Conservation (phyloP, 2,888 invertebrate species). For the Oasisia sp. region DNA sequence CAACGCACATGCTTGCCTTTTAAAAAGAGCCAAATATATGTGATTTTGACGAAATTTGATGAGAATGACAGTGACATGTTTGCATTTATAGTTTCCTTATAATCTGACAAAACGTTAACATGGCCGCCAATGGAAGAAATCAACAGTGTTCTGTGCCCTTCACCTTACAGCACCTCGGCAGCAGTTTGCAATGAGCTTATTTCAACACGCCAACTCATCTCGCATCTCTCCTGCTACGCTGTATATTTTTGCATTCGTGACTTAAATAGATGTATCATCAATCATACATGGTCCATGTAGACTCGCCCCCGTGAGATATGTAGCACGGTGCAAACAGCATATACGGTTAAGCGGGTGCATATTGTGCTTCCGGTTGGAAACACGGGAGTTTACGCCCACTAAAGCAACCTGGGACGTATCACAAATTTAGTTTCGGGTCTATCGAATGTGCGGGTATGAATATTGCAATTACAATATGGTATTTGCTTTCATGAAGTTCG, state of each 20-base stretch:
- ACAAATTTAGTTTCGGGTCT: no score
- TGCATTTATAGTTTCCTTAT: no score
- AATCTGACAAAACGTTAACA: no score
- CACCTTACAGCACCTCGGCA: background rate
- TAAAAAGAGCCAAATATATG: no score
- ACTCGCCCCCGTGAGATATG: background rate
- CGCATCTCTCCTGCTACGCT: background rate
- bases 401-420: background rate
- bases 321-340: background rate
- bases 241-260: conserved; percentile 6
- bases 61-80: no score
- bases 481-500: no score
- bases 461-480: no score
- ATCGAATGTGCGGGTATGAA: no score
- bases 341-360: background rate
- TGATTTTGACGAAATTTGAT: no score
- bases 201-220: background rate
- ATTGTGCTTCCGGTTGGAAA: background rate
- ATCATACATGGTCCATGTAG: background rate
- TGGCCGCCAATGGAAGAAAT: no score
- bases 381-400: background rate
- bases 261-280: background rate
- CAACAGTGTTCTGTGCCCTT: no score
- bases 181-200: conserved; percentile 3
- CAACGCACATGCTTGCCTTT: no score